Base-by-base conservation (phyloP, 2,113 vertebrate species). In the Platysteira castanea region DNA sequence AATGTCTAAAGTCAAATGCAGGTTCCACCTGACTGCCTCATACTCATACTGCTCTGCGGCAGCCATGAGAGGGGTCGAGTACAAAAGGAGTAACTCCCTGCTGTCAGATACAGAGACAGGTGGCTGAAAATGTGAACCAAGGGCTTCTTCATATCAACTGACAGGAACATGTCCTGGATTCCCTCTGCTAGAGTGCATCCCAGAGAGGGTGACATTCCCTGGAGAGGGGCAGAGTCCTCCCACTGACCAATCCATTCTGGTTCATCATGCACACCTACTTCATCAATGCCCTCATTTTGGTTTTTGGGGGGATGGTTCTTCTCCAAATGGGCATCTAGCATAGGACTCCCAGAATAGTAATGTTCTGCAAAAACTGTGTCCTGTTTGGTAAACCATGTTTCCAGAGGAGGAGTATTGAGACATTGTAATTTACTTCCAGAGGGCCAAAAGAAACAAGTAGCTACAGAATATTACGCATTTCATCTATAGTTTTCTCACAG, bases 161-260 rank as follows among this genome's bases (percentile, higher is more conserved):
- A 24, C 6, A 61, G n/a, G 28, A 41, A 86, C 89, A 80, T 11
- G 5, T 44, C 41, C 37, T 41, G 22, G 42, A 67, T 59, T 59
- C 30, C 60, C 31, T 54, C 39, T 70, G 67, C 22, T 47, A 6
- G 1, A 42, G 17, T 2, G 7, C 21, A 52, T 64, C 31, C 27
- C 2, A 1, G 27, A 67, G 35, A 74, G 28, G 27, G 24, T 31
- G 42, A 33, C 20, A 68, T 27, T 22, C 14, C 22, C 39, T 7
- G 7, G 54, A n/a, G 33, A 89, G 16, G 52, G 31, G 53, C 75
- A 59, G 35, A 46, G 13, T 59, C 20, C 33, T 71, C 20, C 26
- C 68, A 70, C 1, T 2, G 56, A 70, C 7, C 1, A 1, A n/a
- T 27, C 35, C 17, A 11, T 5, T 33, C 44, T 11, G 7, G 33